Evolutionary conservation across 2,797 vertebrate genomes (phyloP), one percentile per base, ranked within the genome.

Genomic region (Lagodon rhomboides): DNA sequence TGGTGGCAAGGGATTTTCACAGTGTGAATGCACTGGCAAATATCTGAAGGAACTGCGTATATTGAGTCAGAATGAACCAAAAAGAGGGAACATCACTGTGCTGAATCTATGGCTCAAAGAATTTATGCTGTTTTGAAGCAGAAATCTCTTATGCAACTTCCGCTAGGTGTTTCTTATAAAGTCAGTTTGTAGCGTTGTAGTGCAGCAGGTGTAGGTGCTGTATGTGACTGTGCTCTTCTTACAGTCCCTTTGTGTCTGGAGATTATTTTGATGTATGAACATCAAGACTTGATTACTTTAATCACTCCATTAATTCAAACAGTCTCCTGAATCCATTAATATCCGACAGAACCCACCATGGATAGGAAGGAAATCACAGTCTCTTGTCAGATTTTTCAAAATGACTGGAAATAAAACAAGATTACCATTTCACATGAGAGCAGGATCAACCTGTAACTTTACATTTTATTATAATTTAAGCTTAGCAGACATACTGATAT

Each of bases 281-380:
- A 79, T 16, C 25, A 60, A 69, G 4, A 47, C 63, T 53, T 63
- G 46, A 80, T 83, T 56, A 41, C 44, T 72, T 84, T 68, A 61
- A 75, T 77, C 62, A 72, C 23, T 64, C 75, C 59, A 80, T 84
- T 70, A 53, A 82, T 88, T 76, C 41, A 77, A 85, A 76, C 38
- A 41, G 30, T 56, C n/a, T 46, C 58, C 15, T 58, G 38, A 79
- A 73, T 30, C 18, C 44, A 69, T 78, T 73, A 34, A 67, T 83
- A 62, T 44, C 41, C 70, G 63, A 22, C 56, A 60, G 68, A 81
- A 75, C 61, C 20, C 49, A 50, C 50, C 17, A 44, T 70, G 56
- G 56, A 73, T n/a, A 27, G 54, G 16, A 41, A 20, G 63, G 54
- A 75, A 75, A 67, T 55, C 9, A 58, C 30, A 61, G 27, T 30